phyloP scores from a whole-genome alignment of 2,797 vertebrate species.

The Erpetoichthys calabaricus region DNA sequence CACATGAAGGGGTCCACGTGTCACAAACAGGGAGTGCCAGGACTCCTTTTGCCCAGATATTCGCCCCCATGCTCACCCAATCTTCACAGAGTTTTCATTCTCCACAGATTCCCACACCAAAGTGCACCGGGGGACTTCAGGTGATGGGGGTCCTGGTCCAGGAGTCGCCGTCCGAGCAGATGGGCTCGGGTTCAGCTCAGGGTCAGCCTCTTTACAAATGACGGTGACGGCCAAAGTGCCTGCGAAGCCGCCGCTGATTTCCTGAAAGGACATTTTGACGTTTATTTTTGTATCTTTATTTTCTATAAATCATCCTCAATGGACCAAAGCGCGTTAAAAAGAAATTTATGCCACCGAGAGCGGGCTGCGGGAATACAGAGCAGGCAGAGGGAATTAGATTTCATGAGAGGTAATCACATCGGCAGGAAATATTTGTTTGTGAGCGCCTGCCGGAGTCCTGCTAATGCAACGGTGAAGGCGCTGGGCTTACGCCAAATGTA shows the following conservation, averaged over 20 bases:
- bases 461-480: too few relatives aligned
- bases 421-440: neutral
- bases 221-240: neutral
- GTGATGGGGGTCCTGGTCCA: too few relatives aligned
- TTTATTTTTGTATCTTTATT: neutral
- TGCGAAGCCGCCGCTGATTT: neutral
- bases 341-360: neutral
- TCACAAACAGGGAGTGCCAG: too few relatives aligned
- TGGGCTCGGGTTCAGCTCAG: neutral
- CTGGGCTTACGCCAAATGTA: too few relatives aligned
- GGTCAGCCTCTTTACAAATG: constrained; percentile 1
- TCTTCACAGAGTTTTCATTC: too few relatives aligned
- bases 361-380: neutral
- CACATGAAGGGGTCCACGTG: too few relatives aligned
- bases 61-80: too few relatives aligned
- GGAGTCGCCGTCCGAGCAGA: too few relatives aligned
- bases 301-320: neutral
- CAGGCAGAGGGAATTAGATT: neutral
- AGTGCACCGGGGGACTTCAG: too few relatives aligned
- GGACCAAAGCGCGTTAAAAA: neutral
- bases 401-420: neutral
- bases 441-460: too few relatives aligned
- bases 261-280: neutral
- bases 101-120: too few relatives aligned
- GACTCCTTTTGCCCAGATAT: too few relatives aligned